A percentile compares a stretch with the other conserved stretches of the same genome.
These are phyloP conservation scores for Buphagus erythrorhynchus DNA, from an alignment of 2,797 vertebrate genomes.

Conservation along the genomic window DNA sequence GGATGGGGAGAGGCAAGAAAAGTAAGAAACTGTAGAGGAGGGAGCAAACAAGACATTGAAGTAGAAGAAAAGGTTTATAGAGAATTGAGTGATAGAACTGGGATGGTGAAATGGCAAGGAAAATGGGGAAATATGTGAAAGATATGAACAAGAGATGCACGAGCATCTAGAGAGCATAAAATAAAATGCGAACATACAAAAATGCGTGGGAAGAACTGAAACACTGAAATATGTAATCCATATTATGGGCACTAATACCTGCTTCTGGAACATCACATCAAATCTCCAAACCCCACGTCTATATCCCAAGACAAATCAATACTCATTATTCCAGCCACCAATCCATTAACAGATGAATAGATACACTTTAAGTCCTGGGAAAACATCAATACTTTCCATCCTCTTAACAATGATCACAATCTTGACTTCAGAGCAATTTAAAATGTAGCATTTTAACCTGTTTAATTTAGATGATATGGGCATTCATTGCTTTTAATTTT, in stretches of 20 bases:
- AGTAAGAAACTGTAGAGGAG: background rate
- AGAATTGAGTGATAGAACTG: background rate
- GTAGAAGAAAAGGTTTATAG: background rate
- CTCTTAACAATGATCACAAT: conserved; percentile 6
- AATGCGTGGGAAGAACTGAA: background rate
- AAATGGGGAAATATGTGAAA: background rate
- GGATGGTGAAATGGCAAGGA: background rate
- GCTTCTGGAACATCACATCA: background rate
- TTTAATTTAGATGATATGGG: conserved; percentile 44
- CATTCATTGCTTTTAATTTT: conserved; percentile 49
- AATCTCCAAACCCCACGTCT: background rate
- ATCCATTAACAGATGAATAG: background rate
- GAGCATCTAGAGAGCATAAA: background rate
- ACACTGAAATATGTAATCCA: background rate
- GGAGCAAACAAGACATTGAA: background rate
- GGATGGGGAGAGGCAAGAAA: background rate
- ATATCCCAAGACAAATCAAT: background rate
- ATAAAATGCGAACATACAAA: background rate
- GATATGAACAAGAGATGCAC: background rate
- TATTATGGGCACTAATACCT: background rate
- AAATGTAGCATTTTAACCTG: background rate
- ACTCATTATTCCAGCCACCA: background rate
- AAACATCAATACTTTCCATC: conserved; percentile 42
- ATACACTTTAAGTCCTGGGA: background rate
- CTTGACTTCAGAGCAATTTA: conserved; percentile 13